Evolutionary conservation across 1,140 invertebrate species (phyloP).

Genomic region (Phymastichus coffea): DNA sequence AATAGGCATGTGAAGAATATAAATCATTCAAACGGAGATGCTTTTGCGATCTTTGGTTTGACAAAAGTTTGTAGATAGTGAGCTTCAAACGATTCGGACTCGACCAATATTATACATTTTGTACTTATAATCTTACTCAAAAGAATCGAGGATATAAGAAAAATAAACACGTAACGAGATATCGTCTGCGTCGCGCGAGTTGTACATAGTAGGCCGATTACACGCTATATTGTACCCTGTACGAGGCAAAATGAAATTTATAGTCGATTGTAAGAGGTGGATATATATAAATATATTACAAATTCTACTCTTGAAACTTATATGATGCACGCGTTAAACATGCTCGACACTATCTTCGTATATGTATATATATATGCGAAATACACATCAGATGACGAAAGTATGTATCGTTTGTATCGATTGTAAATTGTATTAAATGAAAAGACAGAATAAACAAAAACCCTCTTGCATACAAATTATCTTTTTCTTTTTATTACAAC

Average conservation of each 20-base stretch:
- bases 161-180: neutral
- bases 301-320: conserved; percentile 17
- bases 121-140: conserved; percentile 18
- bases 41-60: too few species aligned
- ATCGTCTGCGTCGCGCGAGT: conserved; percentile 5
- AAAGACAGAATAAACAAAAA: conserved; percentile 9
- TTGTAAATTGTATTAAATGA: conserved; percentile 33
- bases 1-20: too few species aligned
- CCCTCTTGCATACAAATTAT: neutral
- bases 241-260: conserved; percentile 1
- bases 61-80: too few species aligned
- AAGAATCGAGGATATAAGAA: too few species aligned
- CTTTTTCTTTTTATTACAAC: neutral
- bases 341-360: conserved; percentile 14
- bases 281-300: neutral
- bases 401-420: conserved; percentile 36
- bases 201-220: conserved; percentile 19
- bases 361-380: conserved; percentile 16
- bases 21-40: too few species aligned
- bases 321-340: conserved; percentile 18
- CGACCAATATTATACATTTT: conserved; percentile 28
- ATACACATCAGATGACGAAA: conserved; percentile 9
- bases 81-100: neutral
- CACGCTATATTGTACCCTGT: too few species aligned
- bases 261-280: neutral